These are phyloP conservation scores for Campoplex nolae DNA, from an alignment of 2,888 invertebrate species.

Conservation along the genomic window DNA sequence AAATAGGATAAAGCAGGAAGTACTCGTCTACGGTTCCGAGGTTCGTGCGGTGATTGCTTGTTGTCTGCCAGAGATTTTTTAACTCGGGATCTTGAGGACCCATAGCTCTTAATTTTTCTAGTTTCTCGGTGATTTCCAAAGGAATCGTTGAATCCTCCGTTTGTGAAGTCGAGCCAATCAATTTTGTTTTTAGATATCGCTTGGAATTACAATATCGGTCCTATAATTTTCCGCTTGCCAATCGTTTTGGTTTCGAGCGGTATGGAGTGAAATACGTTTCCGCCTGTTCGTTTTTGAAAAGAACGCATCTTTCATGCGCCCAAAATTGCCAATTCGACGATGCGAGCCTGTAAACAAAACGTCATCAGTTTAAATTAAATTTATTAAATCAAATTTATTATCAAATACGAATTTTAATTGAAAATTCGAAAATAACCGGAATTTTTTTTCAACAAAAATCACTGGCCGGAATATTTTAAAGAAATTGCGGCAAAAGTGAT, in stretches of 20 bases:
- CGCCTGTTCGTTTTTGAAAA: slow-evolving; percentile 30
- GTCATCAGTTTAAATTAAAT: background rate
- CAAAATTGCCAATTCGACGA: slow-evolving; percentile 23
- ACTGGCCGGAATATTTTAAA: too few species aligned
- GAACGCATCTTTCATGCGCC: slow-evolving; percentile 10
- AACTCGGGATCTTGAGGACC: background rate
- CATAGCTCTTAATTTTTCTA: background rate
- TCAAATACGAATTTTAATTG: background rate
- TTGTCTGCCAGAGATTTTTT: background rate
- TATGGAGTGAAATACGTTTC: slow-evolving; percentile 34
- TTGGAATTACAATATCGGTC: slow-evolving; percentile 26
- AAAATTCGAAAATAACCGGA: background rate
- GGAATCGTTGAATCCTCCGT: background rate
- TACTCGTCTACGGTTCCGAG: background rate
- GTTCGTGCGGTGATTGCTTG: background rate
- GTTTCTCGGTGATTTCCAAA: background rate
- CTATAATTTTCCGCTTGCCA: slow-evolving; percentile 26
- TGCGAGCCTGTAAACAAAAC: background rate
- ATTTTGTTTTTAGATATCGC: slow-evolving; percentile 12
- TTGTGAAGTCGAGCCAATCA: background rate
- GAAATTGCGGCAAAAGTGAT: too few species aligned
- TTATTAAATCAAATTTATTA: too few species aligned
- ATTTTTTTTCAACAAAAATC: background rate
- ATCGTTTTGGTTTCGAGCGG: slow-evolving; percentile 23
- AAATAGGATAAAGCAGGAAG: background rate